Evolutionary conservation across 2,888 invertebrate species (phyloP), one percentile per base, ranked within the genome.

Genomic region (Melanargia galathea): DNA sequence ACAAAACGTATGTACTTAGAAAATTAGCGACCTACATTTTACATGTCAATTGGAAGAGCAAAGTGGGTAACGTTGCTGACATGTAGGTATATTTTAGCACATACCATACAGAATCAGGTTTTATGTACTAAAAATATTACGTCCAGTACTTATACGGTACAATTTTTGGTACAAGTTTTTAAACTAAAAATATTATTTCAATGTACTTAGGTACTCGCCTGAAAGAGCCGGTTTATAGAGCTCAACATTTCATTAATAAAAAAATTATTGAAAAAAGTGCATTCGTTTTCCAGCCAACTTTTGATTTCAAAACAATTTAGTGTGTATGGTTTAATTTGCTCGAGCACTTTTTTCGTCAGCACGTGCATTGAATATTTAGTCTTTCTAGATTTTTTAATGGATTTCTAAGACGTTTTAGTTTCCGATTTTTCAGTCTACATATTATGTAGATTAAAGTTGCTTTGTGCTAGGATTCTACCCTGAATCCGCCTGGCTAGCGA

Each of bases 41-140:
- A 30, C 45, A 30, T 57, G 57, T 57, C 30, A 46, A 46, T 57
- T 57, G 33, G n/a, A 22, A 5, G 11, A 7, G 33, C 26, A 18
- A 57, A 57, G 26, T 33, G 43, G 30, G n/a, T n/a, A n/a, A n/a
- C n/a, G n/a, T n/a, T n/a, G n/a, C n/a, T n/a, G n/a, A n/a, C n/a
- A n/a, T n/a, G n/a, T n/a, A n/a, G n/a, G n/a, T 33, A 30, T 46
- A 57, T 57, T 45, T 57, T 57, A 57, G 33, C 57, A 33, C 13
- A 20, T 56, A 7, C 26, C 40, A 16, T 7, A 45, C 6, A 56
- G n/a, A 57, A 45, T 13, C 22, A 33, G 56, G 30, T 33, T 30
- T 26, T 20, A 20, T 45, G 45, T 52, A 33, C 30, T 18, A 30
- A 51, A 26, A 18, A 33, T 18, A 43, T 43, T 24, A 46, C 1